Base-by-base conservation (phyloP, 2,888 invertebrate species). In the Beris morrisii region DNA sequence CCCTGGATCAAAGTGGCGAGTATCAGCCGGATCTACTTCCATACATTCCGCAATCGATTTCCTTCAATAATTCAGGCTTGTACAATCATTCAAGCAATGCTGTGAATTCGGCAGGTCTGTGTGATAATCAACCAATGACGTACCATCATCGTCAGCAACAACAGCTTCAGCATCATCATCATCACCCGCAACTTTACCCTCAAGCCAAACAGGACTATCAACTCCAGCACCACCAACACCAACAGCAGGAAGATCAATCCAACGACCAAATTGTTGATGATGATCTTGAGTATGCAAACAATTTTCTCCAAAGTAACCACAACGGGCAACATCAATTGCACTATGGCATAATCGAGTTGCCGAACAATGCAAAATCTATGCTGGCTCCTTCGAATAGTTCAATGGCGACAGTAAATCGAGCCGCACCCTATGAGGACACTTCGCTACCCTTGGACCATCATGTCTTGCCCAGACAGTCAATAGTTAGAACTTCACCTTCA, bases 21-120 rank as follows among this genome's bases (percentile, higher is more conserved):
- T 75, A 74, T 69, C 74, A 75, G 53, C 76, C 75, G 44, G 76
- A 75, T 70, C 70, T 75, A 63, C 69, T 75, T 48, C 74, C 76
- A 31, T 67, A 72, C 46, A 72, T 70, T 15, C 69, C 69, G 15
- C 70, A 72, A 59, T 70, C 72, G 43, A 72, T 72, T 43, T 48
- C 54, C 6, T 65, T 64, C 38, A 71, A 71, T 32, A 71, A 70
- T 63, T 73, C 70, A 63, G 71, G 67, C 53, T 64, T 69, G 15
- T 67, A 65, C 64, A 70, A 70, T 64, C 68, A 70, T 66, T 32
- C 72, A 45, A 67, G 65, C 28, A 70, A 68, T 65, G 68, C 72
- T 72, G 69, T 73, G 71, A 73, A 73, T 70, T 69, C 70, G 52
- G 48, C 65, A 13, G 67, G 57, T 55, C 64, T 68, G 67, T 71